phyloP scores from a whole-genome alignment of 2,797 vertebrate genomes.

The Ctenochaetus hawaiiensis region DNA sequence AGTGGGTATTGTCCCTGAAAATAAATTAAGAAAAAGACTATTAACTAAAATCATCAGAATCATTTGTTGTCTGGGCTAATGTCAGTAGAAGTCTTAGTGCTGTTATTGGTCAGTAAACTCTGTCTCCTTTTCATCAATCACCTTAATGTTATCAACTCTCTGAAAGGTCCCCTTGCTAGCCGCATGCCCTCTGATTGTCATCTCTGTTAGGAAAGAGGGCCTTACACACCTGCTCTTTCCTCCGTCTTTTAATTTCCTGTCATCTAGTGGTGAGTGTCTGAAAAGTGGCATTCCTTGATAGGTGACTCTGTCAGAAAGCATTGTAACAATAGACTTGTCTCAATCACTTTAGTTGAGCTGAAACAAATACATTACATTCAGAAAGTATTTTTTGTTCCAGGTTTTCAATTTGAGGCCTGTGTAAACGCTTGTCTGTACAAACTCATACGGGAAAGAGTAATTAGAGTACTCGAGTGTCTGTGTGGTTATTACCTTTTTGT shows the following conservation, averaged over 20 bases:
- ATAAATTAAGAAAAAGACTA: too few relatives aligned
- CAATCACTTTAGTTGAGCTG: constrained; percentile 6
- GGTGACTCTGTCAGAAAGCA: constrained; percentile 32
- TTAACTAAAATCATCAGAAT: too few relatives aligned
- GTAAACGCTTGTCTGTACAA: not conserved
- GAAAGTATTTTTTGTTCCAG: not conserved
- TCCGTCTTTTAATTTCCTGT: constrained; percentile 84
- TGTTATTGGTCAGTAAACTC: constrained; percentile 40
- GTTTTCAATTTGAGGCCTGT: not conserved
- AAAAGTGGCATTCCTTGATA: constrained; percentile 49
- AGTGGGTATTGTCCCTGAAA: too few relatives aligned
- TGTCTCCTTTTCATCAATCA: constrained; percentile 60
- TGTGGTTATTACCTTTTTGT: constrained; percentile 10
- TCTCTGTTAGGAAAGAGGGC: constrained; percentile 57
- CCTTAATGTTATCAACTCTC: constrained; percentile 45
- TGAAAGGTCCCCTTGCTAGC: constrained; percentile 57
- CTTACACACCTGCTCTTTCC: constrained; percentile 49
- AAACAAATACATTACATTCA: not conserved
- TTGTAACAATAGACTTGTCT: constrained; percentile 26
- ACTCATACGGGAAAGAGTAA: not conserved
- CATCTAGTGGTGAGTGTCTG: constrained; percentile 56
- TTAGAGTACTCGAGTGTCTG: not conserved
- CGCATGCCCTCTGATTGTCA: constrained; percentile 64
- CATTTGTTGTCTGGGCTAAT: constrained; percentile 8
- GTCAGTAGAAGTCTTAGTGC: constrained; percentile 16